Conservation (phyloP, 1,140 invertebrate species). For the Linepithema humile region DNA sequence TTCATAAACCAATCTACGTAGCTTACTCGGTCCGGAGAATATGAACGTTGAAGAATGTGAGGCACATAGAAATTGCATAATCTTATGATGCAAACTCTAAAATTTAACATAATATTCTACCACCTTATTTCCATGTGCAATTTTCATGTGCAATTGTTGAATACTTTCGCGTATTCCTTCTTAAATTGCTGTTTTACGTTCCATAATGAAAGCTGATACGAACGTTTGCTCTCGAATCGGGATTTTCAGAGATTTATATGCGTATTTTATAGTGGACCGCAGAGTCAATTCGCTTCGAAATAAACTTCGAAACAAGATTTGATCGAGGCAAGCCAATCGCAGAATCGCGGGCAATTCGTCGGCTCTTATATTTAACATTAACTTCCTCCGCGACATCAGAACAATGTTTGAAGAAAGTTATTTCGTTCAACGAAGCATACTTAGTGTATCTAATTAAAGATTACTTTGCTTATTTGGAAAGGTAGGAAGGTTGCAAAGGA, state of each 20-base stretch:
- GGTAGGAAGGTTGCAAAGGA: background rate
- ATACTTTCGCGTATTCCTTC: background rate
- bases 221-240: conserved; percentile 39
- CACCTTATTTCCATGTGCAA: background rate
- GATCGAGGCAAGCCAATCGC: conserved; percentile 72
- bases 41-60: too few species aligned
- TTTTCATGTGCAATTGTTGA: too few species aligned
- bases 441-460: conserved; percentile 20
- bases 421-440: background rate
- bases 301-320: conserved; percentile 73
- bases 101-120: background rate
- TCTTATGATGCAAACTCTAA: background rate
- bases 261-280: background rate
- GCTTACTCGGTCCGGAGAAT: background rate
- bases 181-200: background rate
- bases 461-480: conserved; percentile 28
- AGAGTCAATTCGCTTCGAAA: conserved; percentile 71
- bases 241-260: conserved; percentile 46
- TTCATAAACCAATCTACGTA: background rate
- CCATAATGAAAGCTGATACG: conserved; percentile 17
- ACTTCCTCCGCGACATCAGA: conserved; percentile 6
- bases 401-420: background rate
- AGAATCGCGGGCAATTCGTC: conserved; percentile 46
- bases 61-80: background rate
- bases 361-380: conserved; percentile 22